Evolutionary conservation across 2,113 vertebrate species (phyloP), one percentile per base, ranked within the genome.

Genomic region (Callopanchax toddi): DNA sequence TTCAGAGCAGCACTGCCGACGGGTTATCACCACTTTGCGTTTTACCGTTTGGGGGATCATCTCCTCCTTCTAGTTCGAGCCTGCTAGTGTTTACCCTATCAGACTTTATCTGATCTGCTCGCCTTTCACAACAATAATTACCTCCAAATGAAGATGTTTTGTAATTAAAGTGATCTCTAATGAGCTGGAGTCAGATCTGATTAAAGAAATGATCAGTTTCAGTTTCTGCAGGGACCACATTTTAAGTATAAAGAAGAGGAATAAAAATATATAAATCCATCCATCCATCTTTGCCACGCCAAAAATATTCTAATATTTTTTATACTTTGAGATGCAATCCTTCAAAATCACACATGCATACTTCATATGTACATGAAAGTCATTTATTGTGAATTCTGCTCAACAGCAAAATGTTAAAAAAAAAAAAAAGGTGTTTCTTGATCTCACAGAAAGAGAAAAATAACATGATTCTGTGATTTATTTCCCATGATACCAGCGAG

Each of bases 401-500:
- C 13, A 67, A 42, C 42, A 77, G 44, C 32, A 56, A 62, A 25
- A 57, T 22, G 1, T n/a, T n/a, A n/a, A n/a, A n/a, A n/a, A n/a
- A n/a, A n/a, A 3, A 25, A 9, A 9, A 56, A 20, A 53, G 48
- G 20, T 54, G 49, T 60, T 67, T 68, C 55, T 61, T 66, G 39
- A 74, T 71, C 39, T 63, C 49, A 56, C n/a, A 71, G 39, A 64
- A 17, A 55, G 15, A 59, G 45, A 60, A 80, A 32, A 83, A 73
- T 59, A 71, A 71, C 45, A 71, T 54, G 5, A 60, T 29, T 7
- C 45, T 44, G 37, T 29, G 56, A 64, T 79, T 32, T 83, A 77
- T 84, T 86, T 85, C 76, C 71, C 66, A 69, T 37, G 76, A 79
- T 12, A 50, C 49, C 22, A 21, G 49, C 7, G 0, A 32, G 70